These are phyloP conservation scores for Caenorhabditis parvicauda DNA, from an alignment of 2,888 invertebrate genomes.

Conservation along the genomic window DNA sequence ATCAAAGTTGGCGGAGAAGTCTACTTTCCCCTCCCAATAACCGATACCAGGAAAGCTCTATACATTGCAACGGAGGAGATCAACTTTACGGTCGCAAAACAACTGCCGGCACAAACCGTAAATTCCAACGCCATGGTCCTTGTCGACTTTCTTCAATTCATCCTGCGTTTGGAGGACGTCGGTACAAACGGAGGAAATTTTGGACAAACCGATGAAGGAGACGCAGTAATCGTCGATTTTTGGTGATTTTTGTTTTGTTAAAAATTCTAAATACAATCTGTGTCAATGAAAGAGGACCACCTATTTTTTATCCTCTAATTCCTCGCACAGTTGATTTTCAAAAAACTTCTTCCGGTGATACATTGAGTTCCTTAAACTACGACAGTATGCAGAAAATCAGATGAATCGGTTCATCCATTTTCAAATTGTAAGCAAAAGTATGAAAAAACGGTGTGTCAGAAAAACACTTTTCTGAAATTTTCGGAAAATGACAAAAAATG, in stretches of 20 bases:
- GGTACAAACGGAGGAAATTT: conserved; percentile 16
- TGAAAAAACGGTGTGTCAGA: no score
- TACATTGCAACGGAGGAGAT: conserved; percentile 17
- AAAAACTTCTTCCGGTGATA: no score
- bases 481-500: no score
- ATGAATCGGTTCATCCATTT: no score
- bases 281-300: no score
- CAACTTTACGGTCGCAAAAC: conserved; percentile 15
- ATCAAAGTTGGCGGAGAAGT: conserved; percentile 19
- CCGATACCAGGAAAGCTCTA: conserved; percentile 10
- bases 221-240: conserved; percentile 5
- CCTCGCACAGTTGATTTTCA: no score
- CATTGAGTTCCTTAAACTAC: no score
- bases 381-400: no score
- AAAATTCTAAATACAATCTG: conserved; percentile 11
- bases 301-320: no score
- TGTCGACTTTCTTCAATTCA: conserved; percentile 14
- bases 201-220: conserved; percentile 8
- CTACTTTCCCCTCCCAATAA: conserved; percentile 12
- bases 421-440: no score
- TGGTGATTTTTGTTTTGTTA: conserved; percentile 13
- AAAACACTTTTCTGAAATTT: no score
- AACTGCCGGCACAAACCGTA: conserved; percentile 9
- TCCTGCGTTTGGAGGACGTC: conserved; percentile 13
- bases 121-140: conserved; percentile 12